A percentile compares a stretch with the other conserved stretches of the same genome.
Conservation (phyloP, 2,797 vertebrate genomes). For the Balearica regulorum region DNA sequence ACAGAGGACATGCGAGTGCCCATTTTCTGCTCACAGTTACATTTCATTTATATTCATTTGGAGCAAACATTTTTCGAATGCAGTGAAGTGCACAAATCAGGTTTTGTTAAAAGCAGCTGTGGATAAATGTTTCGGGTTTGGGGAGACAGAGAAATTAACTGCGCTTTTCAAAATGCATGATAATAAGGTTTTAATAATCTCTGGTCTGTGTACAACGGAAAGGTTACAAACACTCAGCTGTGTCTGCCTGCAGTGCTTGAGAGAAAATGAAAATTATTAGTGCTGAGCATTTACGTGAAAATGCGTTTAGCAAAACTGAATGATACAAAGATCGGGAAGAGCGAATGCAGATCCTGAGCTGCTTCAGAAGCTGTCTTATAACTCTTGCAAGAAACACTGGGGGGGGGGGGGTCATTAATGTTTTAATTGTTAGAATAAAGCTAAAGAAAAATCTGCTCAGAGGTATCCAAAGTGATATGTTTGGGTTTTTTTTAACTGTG, state of each 20-base stretch:
- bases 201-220: background rate
- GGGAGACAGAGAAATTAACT: background rate
- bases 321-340: background rate
- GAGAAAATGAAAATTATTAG: background rate
- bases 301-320: background rate
- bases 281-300: background rate
- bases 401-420: background rate
- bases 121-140: background rate
- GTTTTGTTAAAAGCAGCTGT: slow-evolving; percentile 20
- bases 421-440: background rate
- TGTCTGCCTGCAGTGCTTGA: background rate
- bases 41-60: slow-evolving; percentile 11
- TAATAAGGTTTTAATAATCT: background rate
- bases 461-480: background rate
- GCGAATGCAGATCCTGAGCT: background rate
- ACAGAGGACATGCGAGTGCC: background rate
- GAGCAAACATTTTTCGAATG: background rate
- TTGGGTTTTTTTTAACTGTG: background rate
- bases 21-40: background rate
- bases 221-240: background rate
- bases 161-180: background rate
- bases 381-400: background rate
- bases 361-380: background rate
- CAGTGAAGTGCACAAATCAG: slow-evolving; percentile 10
- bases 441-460: background rate